Conservation (phyloP, 2,113 vertebrate genomes). For the Oncorhynchus masou region DNA sequence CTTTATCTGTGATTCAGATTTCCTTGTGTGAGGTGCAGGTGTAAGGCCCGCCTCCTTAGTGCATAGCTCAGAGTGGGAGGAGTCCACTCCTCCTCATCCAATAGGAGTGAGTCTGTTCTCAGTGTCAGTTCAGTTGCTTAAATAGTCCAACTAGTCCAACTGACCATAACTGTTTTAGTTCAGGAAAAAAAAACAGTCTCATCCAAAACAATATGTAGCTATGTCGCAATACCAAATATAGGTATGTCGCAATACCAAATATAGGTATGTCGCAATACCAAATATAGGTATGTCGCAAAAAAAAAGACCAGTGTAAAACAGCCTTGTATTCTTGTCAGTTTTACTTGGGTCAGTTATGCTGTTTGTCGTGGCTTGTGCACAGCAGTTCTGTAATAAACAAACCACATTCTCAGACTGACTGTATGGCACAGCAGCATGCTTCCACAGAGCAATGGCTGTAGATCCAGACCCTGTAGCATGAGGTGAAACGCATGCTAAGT, state of each 20-base stretch:
- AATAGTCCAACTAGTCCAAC: conserved; percentile 38
- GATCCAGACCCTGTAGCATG: not conserved
- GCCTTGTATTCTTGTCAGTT: not conserved
- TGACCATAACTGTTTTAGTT: not conserved
- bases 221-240: not conserved
- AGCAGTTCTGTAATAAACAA: not conserved
- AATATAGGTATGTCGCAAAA: not conserved
- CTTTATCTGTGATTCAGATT: conserved; percentile 50
- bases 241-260: not conserved
- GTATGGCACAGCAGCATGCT: conserved; percentile 21
- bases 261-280: not conserved
- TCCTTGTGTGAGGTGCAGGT: conserved; percentile 45
- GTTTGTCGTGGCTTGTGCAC: too few species aligned
- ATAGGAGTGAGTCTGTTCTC: conserved; percentile 24
- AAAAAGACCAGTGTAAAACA: not conserved
- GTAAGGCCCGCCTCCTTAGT: conserved; percentile 43
- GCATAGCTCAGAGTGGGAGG: conserved; percentile 56
- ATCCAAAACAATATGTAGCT: not conserved
- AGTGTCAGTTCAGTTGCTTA: conserved; percentile 30
- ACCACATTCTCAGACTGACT: not conserved
- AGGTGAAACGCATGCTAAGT: not conserved
- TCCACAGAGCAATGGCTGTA: not conserved
- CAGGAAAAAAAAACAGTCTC: not conserved
- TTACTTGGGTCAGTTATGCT: not conserved
- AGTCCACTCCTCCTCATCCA: conserved; percentile 11